phyloP scores from a whole-genome alignment of 1,140 invertebrate genomes.

The Conus betulinus region DNA sequence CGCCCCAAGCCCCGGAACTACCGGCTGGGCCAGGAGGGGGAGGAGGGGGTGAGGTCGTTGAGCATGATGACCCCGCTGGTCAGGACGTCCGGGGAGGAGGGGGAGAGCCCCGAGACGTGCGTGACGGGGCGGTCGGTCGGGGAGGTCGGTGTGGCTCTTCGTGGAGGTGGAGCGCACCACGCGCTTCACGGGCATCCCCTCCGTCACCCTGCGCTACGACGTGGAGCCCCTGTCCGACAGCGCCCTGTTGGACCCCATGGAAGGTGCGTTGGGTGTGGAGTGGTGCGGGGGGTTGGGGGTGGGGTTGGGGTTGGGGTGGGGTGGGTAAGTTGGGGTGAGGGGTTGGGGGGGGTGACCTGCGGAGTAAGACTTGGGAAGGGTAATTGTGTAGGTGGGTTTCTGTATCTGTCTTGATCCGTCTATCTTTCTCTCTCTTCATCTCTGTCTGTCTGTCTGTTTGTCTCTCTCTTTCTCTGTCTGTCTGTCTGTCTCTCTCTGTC shows the following conservation, averaged over 20 bases:
- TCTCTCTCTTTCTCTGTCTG: background rate
- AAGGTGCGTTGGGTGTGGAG: constrained; percentile 47
- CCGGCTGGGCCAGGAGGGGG: constrained; percentile 19
- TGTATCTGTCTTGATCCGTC: too few species aligned
- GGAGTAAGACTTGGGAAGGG: too few species aligned
- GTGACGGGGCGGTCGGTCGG: constrained; percentile 22
- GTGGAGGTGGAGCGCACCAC: constrained; percentile 55
- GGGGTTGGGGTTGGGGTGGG: too few species aligned
- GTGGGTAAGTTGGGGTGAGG: background rate
- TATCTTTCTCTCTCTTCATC: too few species aligned
- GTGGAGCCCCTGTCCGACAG: constrained; percentile 40
- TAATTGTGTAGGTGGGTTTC: too few species aligned
- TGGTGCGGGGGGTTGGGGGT: too few species aligned
- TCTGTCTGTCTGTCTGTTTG: too few species aligned
- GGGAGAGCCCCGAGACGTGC: constrained; percentile 52
- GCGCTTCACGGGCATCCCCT: constrained; percentile 42
- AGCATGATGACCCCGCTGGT: constrained; percentile 40
- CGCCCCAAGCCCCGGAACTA: constrained; percentile 17
- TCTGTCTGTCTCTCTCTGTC: background rate
- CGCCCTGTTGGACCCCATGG: constrained; percentile 40
- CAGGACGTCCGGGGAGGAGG: constrained; percentile 16
- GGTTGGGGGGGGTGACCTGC: background rate
- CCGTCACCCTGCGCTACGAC: constrained; percentile 44
- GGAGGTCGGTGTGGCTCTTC: constrained; percentile 51
- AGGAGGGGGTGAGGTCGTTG: constrained; percentile 28